phyloP scores from a whole-genome alignment of 2,113 vertebrate genomes.

The Actinemys pallida region DNA sequence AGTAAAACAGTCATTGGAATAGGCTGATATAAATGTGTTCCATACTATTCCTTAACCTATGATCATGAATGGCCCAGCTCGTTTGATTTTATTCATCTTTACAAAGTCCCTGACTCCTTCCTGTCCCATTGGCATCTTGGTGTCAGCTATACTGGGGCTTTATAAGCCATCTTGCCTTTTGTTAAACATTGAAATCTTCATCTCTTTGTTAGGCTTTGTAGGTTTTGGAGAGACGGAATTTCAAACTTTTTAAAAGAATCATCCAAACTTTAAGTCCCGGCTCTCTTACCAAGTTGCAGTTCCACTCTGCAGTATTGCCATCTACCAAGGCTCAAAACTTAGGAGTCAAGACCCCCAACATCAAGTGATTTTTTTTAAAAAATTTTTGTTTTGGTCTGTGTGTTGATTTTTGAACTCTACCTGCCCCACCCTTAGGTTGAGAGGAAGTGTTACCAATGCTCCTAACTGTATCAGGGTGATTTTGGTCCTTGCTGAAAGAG shows the following conservation, averaged over 20 bases:
- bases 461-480: too few relatives aligned
- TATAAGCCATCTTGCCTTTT: neutral
- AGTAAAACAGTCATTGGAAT: neutral
- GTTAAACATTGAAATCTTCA: conserved; percentile 21
- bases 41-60: accelerated
- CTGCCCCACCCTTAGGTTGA: neutral
- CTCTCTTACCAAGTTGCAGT: conserved; percentile 40
- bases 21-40: neutral
- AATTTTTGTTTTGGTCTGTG: neutral
- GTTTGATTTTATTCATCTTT: neutral
- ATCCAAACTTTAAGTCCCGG: conserved; percentile 34
- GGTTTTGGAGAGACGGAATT: conserved; percentile 26
- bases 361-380: neutral
- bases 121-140: neutral
- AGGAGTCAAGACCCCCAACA: neutral
- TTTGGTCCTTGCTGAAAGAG: too few relatives aligned
- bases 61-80: neutral
- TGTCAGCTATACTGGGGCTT: neutral
- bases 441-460: too few relatives aligned
- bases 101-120: neutral
- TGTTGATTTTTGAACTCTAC: neutral
- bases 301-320: neutral
- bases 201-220: conserved; percentile 14
- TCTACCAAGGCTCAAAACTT: neutral
- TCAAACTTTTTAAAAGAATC: conserved; percentile 47